Evolutionary conservation across 2,888 invertebrate genomes (phyloP).

Genomic region (Priapulus caudatus): DNA sequence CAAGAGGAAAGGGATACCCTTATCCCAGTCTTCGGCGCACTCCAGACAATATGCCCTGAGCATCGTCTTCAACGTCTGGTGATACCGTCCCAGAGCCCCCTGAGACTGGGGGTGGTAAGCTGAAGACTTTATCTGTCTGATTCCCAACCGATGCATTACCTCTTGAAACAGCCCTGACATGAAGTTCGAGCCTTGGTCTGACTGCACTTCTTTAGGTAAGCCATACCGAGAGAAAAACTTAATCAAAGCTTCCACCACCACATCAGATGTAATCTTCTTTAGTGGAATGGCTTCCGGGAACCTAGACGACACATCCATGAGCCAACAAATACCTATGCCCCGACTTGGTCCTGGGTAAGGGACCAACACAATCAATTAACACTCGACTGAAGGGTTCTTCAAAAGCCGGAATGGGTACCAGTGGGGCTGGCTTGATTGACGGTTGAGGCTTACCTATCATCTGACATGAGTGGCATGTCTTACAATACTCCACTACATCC

Average conservation of each 20-base stretch:
- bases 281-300: constrained; percentile 23
- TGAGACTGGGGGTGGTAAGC: constrained; percentile 7
- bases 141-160: background rate
- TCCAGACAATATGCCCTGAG: constrained; percentile 14
- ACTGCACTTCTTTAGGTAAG: constrained; percentile 1
- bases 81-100: constrained; percentile 12
- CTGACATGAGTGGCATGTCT: constrained; percentile 16
- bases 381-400: constrained; percentile 17
- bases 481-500: constrained; percentile 14
- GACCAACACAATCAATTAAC: constrained; percentile 19
- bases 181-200: constrained; percentile 1
- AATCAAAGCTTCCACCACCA: constrained; percentile 9
- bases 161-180: background rate
- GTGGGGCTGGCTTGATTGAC: constrained; percentile 12
- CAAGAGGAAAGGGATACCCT: constrained; percentile 12
- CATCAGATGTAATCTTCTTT: constrained; percentile 18
- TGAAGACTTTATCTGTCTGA: background rate
- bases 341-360: constrained; percentile 15
- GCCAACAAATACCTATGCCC: constrained; percentile 18
- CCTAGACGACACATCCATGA: constrained; percentile 16
- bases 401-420: constrained; percentile 14
- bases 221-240: background rate
- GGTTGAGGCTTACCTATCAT: constrained; percentile 15
- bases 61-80: constrained; percentile 13
- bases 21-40: constrained; percentile 12